Base-by-base conservation (phyloP, 1,140 invertebrate species). In the Euborellia annulipes region DNA sequence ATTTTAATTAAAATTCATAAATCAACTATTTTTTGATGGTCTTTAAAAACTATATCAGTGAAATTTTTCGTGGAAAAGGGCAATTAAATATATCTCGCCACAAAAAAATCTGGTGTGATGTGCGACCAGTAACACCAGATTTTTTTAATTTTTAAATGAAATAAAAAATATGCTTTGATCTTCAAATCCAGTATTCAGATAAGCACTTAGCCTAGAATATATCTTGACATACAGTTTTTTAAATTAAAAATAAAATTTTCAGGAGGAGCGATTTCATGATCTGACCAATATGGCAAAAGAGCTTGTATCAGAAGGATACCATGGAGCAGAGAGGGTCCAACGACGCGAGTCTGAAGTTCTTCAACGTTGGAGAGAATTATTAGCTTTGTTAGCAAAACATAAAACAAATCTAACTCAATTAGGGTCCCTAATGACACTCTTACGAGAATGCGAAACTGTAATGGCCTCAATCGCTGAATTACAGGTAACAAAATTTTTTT, bases 261-360 rank as follows among this genome's bases (percentile, higher is more conserved):
- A 92, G 60, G 85, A 91, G 60, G 92, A 97, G 60, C 73, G 95
- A 7, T 96, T 98, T 61, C 80, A 90, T 53, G 85, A 94, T 62
- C 69, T 98, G 48, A 86, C 82, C 0, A 81, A 82, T 49, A 91
- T 95, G 83, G 85, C 85, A 1, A 78, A 83, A 42, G 91, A 96
- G 58, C 66, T 98, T 34, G 80, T 92, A 2, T 69, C 76, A 34
- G 93, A 96, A 63, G 85, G 88, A 52, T 98, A 95, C 62, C 86
- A 95, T 58, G 82, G 82, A 11, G 76, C 83, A 41, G 89, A 90
- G 47, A 74, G 75, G 7, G 88, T 97, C 3, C 74, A 77, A 45
- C 67, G 71, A 16, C 75, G 87, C 14, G 88, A 95, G 61, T 73
- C 81, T 43, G 84, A 90, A 52, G 90, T 98, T 13, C 72, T 92